These are phyloP conservation scores for Idris sp. DNA, from an alignment of 1,140 invertebrate genomes.

Conservation along the genomic window DNA sequence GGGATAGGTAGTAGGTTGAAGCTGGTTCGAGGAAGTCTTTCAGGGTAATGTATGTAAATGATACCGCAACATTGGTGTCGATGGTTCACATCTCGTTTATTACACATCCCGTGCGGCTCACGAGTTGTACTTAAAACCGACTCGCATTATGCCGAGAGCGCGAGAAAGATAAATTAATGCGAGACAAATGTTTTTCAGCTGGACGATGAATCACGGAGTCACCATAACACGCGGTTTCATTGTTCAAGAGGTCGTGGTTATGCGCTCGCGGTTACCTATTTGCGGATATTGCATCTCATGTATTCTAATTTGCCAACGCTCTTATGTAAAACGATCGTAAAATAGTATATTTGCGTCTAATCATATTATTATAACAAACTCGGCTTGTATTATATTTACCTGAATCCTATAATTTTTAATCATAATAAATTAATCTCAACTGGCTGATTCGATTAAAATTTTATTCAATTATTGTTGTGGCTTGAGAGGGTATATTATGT, in stretches of 20 bases:
- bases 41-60: slow-evolving; percentile 60
- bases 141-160: slow-evolving; percentile 35
- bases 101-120: slow-evolving; percentile 55
- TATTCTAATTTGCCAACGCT: slow-evolving; percentile 55
- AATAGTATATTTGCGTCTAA: slow-evolving; percentile 44
- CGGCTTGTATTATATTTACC: slow-evolving; percentile 20
- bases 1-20: slow-evolving; percentile 51
- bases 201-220: slow-evolving; percentile 51
- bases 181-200: slow-evolving; percentile 45
- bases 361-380: slow-evolving; percentile 42
- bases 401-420: neutral
- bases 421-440: slow-evolving; percentile 7
- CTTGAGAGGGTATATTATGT: too few relatives aligned
- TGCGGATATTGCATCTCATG: slow-evolving; percentile 64
- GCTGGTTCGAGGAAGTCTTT: slow-evolving; percentile 57
- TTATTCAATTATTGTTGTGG: too few relatives aligned
- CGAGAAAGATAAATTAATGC: slow-evolving; percentile 50
- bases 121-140: slow-evolving; percentile 54
- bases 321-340: slow-evolving; percentile 65
- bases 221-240: slow-evolving; percentile 51
- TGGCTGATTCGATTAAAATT: too few relatives aligned
- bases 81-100: slow-evolving; percentile 63
- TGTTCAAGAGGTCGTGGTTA: slow-evolving; percentile 61
- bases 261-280: slow-evolving; percentile 64
- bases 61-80: slow-evolving; percentile 59